phyloP scores from a whole-genome alignment of 2,888 invertebrate species.

The Saturnia japonica region DNA sequence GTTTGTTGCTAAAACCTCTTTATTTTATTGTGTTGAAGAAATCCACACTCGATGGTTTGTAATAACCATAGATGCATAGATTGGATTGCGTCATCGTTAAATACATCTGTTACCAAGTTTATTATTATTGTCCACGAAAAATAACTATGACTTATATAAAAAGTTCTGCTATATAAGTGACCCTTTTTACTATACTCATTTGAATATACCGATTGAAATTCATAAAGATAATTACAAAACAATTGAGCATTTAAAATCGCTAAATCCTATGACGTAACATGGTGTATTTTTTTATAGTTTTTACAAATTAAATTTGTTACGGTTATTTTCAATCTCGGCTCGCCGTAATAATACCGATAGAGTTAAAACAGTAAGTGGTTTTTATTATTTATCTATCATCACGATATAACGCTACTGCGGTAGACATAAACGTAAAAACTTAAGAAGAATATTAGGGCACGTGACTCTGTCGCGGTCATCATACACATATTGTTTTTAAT shows the following conservation, averaged over 20 bases:
- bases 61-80: too few relatives aligned
- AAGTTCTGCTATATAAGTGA: not conserved
- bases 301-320: not conserved
- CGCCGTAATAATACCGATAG: conserved; percentile 5
- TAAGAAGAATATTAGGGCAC: not conserved
- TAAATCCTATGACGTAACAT: not conserved
- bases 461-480: not conserved
- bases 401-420: not conserved
- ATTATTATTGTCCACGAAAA: not conserved
- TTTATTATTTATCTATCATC: not conserved
- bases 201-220: not conserved
- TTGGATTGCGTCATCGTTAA: too few relatives aligned
- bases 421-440: not conserved
- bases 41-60: too few relatives aligned
- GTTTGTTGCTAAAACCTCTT: too few relatives aligned
- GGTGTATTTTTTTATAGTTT: not conserved
- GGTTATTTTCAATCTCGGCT: conserved; percentile 6
- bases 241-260: not conserved
- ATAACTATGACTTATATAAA: not conserved
- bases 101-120: not conserved
- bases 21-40: too few relatives aligned
- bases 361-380: not conserved
- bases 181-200: not conserved
- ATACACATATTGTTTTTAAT: not conserved
- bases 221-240: not conserved